phyloP scores from a whole-genome alignment of 2,888 invertebrate species.

The Timandra comae region DNA sequence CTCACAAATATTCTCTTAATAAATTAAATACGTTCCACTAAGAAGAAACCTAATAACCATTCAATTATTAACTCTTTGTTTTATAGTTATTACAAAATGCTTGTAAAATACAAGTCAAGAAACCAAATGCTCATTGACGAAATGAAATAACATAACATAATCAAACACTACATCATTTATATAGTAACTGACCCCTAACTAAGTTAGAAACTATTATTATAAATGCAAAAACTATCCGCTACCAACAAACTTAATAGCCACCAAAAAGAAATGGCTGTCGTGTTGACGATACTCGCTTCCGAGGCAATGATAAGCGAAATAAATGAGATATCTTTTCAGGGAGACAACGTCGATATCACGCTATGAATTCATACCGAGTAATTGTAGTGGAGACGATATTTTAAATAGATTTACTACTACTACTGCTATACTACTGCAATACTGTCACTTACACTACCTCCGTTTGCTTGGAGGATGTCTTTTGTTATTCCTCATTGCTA shows the following conservation, averaged over 20 bases:
- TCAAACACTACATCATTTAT: no score
- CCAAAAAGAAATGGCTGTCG: constrained; percentile 43
- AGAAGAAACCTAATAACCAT: no score
- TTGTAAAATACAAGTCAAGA: no score
- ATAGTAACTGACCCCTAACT: no score
- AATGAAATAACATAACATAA: no score
- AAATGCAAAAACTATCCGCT: no score
- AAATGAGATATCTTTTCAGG: constrained; percentile 53
- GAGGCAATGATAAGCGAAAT: constrained; percentile 57
- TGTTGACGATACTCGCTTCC: constrained; percentile 50
- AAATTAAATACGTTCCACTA: no score
- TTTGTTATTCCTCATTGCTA: background rate
- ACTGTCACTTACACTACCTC: background rate
- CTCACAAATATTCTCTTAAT: no score
- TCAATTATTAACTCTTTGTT: no score
- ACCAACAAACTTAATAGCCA: constrained; percentile 19
- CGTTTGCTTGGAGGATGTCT: background rate
- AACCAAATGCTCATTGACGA: no score
- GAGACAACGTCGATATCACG: constrained; percentile 38
- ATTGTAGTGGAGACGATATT: constrained; percentile 21
- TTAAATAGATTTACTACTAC: constrained; percentile 19
- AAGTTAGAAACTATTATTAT: no score
- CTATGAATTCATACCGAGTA: constrained; percentile 31
- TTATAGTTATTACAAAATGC: no score
- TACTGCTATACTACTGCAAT: background rate